Evolutionary conservation across 2,888 invertebrate species (phyloP).

Genomic region (Trachelus stipa): DNA sequence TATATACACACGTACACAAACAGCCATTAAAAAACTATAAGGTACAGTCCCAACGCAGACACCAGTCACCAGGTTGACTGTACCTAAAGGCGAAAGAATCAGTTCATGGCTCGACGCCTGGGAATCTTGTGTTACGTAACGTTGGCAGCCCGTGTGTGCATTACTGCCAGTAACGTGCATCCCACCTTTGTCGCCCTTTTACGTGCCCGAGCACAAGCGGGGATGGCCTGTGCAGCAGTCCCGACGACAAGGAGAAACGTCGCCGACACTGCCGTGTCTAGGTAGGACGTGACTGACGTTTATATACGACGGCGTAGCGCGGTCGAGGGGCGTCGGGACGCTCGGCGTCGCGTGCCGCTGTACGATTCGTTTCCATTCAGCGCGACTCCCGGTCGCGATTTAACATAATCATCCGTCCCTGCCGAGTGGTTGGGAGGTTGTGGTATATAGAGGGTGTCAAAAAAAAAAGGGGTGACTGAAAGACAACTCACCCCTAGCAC

Average conservation of each 20-base stretch:
- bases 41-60: neutral
- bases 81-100: constrained; percentile 47
- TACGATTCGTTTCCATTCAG: constrained; percentile 40
- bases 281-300: constrained; percentile 16
- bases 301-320: neutral
- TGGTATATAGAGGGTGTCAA: neutral
- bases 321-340: neutral
- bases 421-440: constrained; percentile 29
- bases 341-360: constrained; percentile 7
- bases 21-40: neutral
- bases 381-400: constrained; percentile 31
- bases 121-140: constrained; percentile 55
- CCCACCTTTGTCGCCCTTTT: constrained; percentile 44
- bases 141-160: constrained; percentile 46
- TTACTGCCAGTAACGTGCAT: constrained; percentile 50
- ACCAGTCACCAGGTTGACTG: neutral
- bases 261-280: constrained; percentile 22
- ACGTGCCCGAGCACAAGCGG: neutral
- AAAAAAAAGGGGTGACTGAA: neutral
- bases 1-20: neutral
- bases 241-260: constrained; percentile 14
- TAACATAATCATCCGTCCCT: constrained; percentile 37
- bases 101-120: constrained; percentile 52
- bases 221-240: neutral
- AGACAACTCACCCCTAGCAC: neutral